Evolutionary conservation across 2,113 vertebrate species (phyloP).

Genomic region (Myrmecophaga tridactyla): DNA sequence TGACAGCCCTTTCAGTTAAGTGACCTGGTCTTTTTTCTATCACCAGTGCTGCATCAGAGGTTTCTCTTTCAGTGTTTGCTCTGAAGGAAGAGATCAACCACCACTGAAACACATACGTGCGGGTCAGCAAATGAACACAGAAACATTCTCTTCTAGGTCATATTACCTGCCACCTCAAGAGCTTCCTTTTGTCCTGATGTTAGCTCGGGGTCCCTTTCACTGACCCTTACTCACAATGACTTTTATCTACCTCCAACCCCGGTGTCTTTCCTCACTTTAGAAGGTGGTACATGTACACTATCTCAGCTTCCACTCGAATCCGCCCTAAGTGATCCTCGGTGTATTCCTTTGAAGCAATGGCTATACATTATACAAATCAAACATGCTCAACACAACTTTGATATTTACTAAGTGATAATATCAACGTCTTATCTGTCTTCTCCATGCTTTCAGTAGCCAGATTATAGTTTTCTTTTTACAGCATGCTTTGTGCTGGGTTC

Average conservation of each 20-base stretch:
- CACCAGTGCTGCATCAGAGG: neutral
- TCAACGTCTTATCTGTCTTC: neutral
- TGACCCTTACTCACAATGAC: neutral
- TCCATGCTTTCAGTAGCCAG: neutral
- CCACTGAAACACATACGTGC: neutral
- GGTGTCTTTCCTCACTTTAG: neutral
- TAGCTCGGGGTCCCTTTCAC: neutral
- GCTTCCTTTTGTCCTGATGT: neutral
- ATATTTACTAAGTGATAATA: neutral
- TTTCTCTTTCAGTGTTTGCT: slow-evolving; percentile 38
- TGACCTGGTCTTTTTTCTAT: neutral
- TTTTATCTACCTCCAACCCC: neutral
- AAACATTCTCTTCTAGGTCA: neutral
- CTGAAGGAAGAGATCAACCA: neutral
- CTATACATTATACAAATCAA: neutral
- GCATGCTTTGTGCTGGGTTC: neutral
- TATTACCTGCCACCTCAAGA: neutral
- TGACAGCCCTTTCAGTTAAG: neutral
- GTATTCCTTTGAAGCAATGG: neutral
- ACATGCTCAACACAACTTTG: neutral
- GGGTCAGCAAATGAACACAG: neutral
- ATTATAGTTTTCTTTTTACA: neutral
- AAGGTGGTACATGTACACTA: neutral
- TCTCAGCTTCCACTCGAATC: neutral
- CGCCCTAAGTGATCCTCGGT: neutral